Base-by-base conservation (phyloP, 2,888 invertebrate species). In the Stenoptilia bipunctidactyla region DNA sequence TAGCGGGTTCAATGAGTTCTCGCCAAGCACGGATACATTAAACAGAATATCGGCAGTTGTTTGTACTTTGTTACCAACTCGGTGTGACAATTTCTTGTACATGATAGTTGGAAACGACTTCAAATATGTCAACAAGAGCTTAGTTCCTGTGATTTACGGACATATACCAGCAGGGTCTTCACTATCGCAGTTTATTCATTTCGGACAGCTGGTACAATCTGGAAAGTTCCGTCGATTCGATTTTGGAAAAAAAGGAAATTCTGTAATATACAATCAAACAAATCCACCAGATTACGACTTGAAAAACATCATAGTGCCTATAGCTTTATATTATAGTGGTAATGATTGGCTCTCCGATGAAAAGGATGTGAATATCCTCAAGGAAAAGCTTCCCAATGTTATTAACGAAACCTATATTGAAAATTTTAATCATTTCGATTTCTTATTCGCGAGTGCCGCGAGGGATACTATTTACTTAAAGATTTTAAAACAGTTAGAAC, bases 341-440 rank as follows among this genome's bases (percentile, higher is more conserved):
- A 65, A 65, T 14, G 83, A 83, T 45, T 68, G 61, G 66, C 44
- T 92, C 2, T 72, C 89, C 0, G 67, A 76, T 42, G 59, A 62
- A 0, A 30, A 37, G 15, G 89, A 90, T 48, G 87, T 89, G 0
- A 49, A 74, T 3, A 69, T 45, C 25, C 40, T 79, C 2, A 53
- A 46, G 27, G 53, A 51, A 0, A 53, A 73, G 37, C 56, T 91
- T n/a, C 82, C 84, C 0, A 87, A 87, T 47, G 69, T 85, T 0
- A 55, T 74, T 0, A 75, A 73, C 0, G 73, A 66, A 40, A 75
- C 85, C 56, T 61, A 76, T 37, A 71, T 90, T 2, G 62, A 80
- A 0, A 63, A 84, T 34, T 91, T 88, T 46, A 88, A 86, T 54
- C 91, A 91, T 56, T 63, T 90, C 49, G 91, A 91, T 53, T 91